These are phyloP conservation scores for Liposcelis brunnea DNA, from an alignment of 2,888 invertebrate species.

Conservation along the genomic window DNA sequence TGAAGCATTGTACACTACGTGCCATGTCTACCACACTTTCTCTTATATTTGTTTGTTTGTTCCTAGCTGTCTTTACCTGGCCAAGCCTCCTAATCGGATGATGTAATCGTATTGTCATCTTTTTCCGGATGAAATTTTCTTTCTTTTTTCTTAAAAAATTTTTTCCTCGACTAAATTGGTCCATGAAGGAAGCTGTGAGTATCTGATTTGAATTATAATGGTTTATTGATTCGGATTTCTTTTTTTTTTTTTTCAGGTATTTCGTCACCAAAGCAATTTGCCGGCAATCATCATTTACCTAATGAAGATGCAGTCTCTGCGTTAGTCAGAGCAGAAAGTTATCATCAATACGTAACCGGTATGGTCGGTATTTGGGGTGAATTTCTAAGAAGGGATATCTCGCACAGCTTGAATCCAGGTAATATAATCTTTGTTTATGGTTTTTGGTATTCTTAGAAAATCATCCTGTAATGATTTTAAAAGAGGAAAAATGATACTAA, in stretches of 20 bases:
- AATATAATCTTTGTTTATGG: slow-evolving; percentile 23
- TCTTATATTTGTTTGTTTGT: too few species aligned
- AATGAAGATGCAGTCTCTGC: slow-evolving; percentile 40
- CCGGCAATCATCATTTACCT: slow-evolving; percentile 40
- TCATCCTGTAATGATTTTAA: too few species aligned
- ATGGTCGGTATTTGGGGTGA: slow-evolving; percentile 67
- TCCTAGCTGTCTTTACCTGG: too few species aligned
- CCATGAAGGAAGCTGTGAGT: not conserved
- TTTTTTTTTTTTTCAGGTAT: slow-evolving; percentile 23
- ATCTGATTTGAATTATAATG: slow-evolving; percentile 1
- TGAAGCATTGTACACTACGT: too few species aligned
- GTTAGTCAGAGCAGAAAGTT: slow-evolving; percentile 30
- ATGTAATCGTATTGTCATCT: too few species aligned
- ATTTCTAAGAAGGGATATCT: slow-evolving; percentile 52
- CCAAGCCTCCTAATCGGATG: too few species aligned
- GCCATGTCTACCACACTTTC: too few species aligned
- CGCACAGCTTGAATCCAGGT: slow-evolving; percentile 42
- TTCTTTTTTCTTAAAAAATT: too few species aligned
- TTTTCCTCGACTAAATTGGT: too few species aligned
- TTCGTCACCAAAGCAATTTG: slow-evolving; percentile 32
- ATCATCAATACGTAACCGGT: slow-evolving; percentile 60
- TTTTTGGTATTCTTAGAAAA: too few species aligned
- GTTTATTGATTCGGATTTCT: not conserved
- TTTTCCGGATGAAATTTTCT: too few species aligned
- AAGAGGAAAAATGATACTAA: too few species aligned